Percentiles rank a stretch among this genome's conserved stretches.
phyloP scores from a whole-genome alignment of 2,888 invertebrate species.

The Ichneumoninae sp. region DNA sequence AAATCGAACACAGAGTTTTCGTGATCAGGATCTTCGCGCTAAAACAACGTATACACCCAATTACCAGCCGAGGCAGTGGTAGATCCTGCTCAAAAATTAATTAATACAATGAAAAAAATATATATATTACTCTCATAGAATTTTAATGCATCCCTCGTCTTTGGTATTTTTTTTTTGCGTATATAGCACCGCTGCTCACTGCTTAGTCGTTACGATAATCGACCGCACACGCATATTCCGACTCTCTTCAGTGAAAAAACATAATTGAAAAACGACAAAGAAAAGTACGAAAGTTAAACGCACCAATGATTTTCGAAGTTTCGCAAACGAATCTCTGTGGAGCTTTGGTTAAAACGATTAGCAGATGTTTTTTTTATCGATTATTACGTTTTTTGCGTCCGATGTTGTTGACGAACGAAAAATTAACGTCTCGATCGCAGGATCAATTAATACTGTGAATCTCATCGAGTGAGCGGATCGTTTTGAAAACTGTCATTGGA shows the following conservation, averaged over 20 bases:
- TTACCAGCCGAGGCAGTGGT: constrained; percentile 37
- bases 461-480: constrained; percentile 12
- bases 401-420: background rate
- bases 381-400: background rate
- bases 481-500: constrained; percentile 10
- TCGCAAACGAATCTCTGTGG: constrained; percentile 5
- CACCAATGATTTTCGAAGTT: constrained; percentile 21
- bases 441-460: constrained; percentile 62
- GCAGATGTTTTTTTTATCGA: background rate
- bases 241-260: background rate
- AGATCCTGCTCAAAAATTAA: constrained; percentile 47
- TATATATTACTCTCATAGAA: constrained; percentile 12
- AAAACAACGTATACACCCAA: constrained; percentile 27
- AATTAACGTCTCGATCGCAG: constrained; percentile 28
- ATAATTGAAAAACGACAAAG: background rate
- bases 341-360: background rate
- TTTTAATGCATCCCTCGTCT: constrained; percentile 37
- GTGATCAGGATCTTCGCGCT: constrained; percentile 31
- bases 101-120: constrained; percentile 14
- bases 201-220: constrained; percentile 14
- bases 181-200: constrained; percentile 35
- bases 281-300: constrained; percentile 5
- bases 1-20: constrained; percentile 52
- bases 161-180: constrained; percentile 49
- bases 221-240: background rate